These are phyloP conservation scores for Etheostoma cragini DNA, from an alignment of 2,113 vertebrate genomes.

Conservation along the genomic window DNA sequence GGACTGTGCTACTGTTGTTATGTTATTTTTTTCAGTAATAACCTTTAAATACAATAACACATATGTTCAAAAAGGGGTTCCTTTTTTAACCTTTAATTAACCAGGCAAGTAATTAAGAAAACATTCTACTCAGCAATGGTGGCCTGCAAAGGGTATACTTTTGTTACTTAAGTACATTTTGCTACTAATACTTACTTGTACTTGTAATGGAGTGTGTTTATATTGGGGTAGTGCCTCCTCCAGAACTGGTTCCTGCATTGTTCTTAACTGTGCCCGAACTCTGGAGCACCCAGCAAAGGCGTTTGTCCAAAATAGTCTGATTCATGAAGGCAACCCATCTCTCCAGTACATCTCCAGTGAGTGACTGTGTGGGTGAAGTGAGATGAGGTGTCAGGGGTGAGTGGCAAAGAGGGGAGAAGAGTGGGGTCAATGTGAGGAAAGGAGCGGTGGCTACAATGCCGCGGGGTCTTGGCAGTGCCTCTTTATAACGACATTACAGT, in stretches of 20 bases:
- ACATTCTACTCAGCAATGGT: too few species aligned
- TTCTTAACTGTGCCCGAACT: background rate
- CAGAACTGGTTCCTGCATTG: background rate
- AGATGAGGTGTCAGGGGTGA: slow-evolving; percentile 46
- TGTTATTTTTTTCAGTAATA: too few species aligned
- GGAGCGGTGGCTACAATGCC: slow-evolving; percentile 68
- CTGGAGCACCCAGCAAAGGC: slow-evolving; percentile 1
- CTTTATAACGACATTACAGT: slow-evolving; percentile 87
- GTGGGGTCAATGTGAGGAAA: slow-evolving; percentile 59
- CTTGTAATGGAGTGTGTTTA: background rate
- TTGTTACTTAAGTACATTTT: background rate
- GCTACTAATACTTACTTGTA: background rate
- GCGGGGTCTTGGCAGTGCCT: slow-evolving; percentile 71
- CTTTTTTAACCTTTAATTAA: too few species aligned
- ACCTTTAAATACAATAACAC: too few species aligned
- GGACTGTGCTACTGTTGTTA: too few species aligned
- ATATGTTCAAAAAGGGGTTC: too few species aligned
- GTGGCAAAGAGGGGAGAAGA: slow-evolving; percentile 64
- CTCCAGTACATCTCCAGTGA: slow-evolving; percentile 11
- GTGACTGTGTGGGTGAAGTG: slow-evolving; percentile 39
- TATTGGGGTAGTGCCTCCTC: background rate
- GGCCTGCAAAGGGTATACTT: too few species aligned
- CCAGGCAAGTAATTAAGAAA: too few species aligned
- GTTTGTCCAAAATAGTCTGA: slow-evolving; percentile 14
- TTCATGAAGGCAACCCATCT: slow-evolving; percentile 42